Evolutionary conservation across 2,113 vertebrate genomes (phyloP).

Genomic region (Motacilla tschutschensis): DNA sequence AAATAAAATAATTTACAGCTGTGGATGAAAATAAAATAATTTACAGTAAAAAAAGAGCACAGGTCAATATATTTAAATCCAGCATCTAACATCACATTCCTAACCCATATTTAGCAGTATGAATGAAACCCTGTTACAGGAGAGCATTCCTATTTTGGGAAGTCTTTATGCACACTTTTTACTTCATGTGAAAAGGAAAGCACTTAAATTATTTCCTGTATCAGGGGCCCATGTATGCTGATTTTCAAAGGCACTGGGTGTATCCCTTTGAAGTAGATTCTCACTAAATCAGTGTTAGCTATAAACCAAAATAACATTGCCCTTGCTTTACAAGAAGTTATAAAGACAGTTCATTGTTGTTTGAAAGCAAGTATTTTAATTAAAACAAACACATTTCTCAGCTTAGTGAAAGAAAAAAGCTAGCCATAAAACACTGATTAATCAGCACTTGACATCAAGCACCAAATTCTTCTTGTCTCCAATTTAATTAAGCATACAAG

Average conservation of each 20-base stretch:
- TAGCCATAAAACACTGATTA: not conserved
- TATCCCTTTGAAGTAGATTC: conserved; percentile 18
- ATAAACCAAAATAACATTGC: not conserved
- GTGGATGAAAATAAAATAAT: not conserved
- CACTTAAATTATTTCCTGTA: conserved; percentile 49
- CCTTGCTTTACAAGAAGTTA: not conserved
- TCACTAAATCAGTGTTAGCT: not conserved
- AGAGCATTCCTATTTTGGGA: conserved; percentile 39
- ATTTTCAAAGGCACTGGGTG: conserved; percentile 2
- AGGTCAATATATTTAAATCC: conserved; percentile 10
- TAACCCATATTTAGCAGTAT: conserved; percentile 52
- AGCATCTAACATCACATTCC: conserved; percentile 27
- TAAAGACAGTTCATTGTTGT: not conserved
- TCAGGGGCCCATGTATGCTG: not conserved
- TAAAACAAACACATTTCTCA: not conserved
- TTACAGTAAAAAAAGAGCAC: conserved; percentile 2
- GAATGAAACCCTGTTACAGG: conserved; percentile 41
- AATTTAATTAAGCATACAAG: not conserved
- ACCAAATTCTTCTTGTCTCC: not conserved
- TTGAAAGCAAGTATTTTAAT: not conserved
- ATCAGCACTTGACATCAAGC: not conserved
- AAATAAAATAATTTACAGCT: not conserved
- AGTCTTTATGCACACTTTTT: conserved; percentile 29
- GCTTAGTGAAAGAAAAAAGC: not conserved
- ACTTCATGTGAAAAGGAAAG: conserved; percentile 37